A percentile compares a stretch with the other conserved stretches of the same genome.
These are phyloP conservation scores for Leptonema lineaticorne DNA, from an alignment of 1,140 invertebrate species.

Conservation along the genomic window DNA sequence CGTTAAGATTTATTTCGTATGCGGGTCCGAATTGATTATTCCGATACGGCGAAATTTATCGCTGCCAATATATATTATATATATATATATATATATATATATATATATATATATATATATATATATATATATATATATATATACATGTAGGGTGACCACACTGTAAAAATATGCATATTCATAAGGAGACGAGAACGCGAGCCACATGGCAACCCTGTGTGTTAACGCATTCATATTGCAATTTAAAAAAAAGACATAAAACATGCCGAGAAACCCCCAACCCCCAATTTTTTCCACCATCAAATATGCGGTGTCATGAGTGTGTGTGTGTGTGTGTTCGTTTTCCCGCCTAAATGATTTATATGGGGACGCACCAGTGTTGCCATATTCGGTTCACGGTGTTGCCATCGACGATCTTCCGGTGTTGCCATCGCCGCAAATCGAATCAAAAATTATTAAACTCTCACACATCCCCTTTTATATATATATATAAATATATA, in stretches of 20 bases:
- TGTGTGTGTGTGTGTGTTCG: too few relatives aligned
- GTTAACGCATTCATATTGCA: constrained; percentile 26
- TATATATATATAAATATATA: not conserved
- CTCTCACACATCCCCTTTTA: not conserved
- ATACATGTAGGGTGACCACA: too few relatives aligned
- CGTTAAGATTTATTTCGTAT: not conserved
- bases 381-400: too few relatives aligned
- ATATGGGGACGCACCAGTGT: not conserved
- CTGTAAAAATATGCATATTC: constrained; percentile 22
- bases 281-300: not conserved
- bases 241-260: constrained; percentile 24
- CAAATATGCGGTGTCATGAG: not conserved
- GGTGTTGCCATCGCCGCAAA: not conserved
- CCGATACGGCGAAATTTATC: not conserved
- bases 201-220: not conserved
- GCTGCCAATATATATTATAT: not conserved
- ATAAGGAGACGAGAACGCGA: not conserved
- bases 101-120: too few relatives aligned
- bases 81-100: too few relatives aligned
- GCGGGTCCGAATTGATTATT: not conserved
- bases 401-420: not conserved
- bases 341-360: constrained; percentile 15
- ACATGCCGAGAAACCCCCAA: not conserved
- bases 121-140: too few relatives aligned
- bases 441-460: not conserved